phyloP scores from a whole-genome alignment of 1,140 invertebrate genomes.

The Cecropterus lyciades region DNA sequence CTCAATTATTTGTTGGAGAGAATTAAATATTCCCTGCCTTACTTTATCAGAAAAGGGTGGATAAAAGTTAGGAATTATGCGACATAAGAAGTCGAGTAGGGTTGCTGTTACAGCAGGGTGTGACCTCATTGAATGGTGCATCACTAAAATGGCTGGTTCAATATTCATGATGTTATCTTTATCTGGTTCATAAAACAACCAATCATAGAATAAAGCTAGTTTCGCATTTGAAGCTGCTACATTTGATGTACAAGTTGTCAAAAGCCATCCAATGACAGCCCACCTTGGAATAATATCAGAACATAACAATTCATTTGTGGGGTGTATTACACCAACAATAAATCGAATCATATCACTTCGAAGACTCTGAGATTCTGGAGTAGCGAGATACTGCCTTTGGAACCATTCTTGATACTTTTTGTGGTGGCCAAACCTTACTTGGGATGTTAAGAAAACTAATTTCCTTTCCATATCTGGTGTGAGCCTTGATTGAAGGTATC shows the following conservation, averaged over 20 bases:
- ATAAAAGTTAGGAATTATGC: conserved; percentile 97
- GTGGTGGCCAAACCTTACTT: conserved; percentile 98
- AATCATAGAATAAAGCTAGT: conserved; percentile 98
- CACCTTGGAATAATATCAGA: conserved; percentile 99
- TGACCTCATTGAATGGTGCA: conserved; percentile 98
- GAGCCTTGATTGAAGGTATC: conserved; percentile 95
- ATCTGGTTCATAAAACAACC: conserved; percentile 97
- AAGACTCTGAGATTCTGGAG: conserved; percentile 97
- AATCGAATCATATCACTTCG: conserved; percentile 98
- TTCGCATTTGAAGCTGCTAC: conserved; percentile 98
- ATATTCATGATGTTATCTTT: conserved; percentile 99
- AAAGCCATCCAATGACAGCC: conserved; percentile 99
- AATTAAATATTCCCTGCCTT: conserved; percentile 94
- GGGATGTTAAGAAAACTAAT: conserved; percentile 95
- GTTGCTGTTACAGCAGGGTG: conserved; percentile 98
- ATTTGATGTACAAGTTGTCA: conserved; percentile 97
- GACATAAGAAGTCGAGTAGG: conserved; percentile 97
- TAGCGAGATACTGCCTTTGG: conserved; percentile 98
- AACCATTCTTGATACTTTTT: conserved; percentile 99
- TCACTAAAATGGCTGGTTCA: conserved; percentile 98
- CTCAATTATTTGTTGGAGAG: conserved; percentile 96
- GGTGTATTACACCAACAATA: conserved; percentile 99
- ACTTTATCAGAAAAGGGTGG: conserved; percentile 94
- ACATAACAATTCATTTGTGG: conserved; percentile 97
- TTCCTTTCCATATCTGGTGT: conserved; percentile 99